phyloP scores from a whole-genome alignment of 2,888 invertebrate species.

The Drosophila robusta region DNA sequence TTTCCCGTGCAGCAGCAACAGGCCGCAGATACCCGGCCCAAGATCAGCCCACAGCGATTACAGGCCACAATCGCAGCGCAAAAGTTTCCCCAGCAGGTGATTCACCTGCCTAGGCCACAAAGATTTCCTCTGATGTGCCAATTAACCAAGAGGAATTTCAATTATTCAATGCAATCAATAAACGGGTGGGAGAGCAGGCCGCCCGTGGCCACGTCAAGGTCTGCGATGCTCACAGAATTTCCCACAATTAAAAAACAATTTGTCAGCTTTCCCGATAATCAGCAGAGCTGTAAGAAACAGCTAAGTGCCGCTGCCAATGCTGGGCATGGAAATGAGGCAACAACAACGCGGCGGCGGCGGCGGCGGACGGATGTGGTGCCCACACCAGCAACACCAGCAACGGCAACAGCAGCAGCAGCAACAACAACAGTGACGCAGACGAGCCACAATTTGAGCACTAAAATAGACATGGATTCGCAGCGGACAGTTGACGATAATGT shows the following conservation, averaged over 20 bases:
- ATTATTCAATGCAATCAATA: constrained; percentile 36
- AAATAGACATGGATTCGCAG: constrained; percentile 57
- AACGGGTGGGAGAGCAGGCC: constrained; percentile 16
- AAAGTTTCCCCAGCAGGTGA: constrained; percentile 40
- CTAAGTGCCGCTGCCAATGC: constrained; percentile 22
- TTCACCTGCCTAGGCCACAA: constrained; percentile 28
- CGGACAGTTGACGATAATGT: constrained; percentile 30
- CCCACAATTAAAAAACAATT: constrained; percentile 76
- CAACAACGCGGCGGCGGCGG: constrained; percentile 2
- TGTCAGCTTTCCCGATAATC: constrained; percentile 59
- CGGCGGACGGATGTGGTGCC: constrained; percentile 44
- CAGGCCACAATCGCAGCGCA: background rate
- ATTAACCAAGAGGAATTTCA: constrained; percentile 45
- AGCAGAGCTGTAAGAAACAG: constrained; percentile 35
- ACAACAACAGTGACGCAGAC: constrained; percentile 68
- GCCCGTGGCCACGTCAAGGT: constrained; percentile 19
- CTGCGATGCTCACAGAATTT: constrained; percentile 45
- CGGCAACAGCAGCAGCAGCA: constrained; percentile 41
- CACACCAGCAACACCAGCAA: constrained; percentile 41
- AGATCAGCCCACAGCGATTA: background rate
- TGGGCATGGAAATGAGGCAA: constrained; percentile 34
- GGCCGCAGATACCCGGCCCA: background rate
- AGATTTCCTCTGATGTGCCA: constrained; percentile 55
- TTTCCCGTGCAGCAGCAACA: constrained; percentile 39
- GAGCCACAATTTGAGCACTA: constrained; percentile 49